Conservation (phyloP, 2,797 vertebrate species). For the Poeciliopsis turneri region DNA sequence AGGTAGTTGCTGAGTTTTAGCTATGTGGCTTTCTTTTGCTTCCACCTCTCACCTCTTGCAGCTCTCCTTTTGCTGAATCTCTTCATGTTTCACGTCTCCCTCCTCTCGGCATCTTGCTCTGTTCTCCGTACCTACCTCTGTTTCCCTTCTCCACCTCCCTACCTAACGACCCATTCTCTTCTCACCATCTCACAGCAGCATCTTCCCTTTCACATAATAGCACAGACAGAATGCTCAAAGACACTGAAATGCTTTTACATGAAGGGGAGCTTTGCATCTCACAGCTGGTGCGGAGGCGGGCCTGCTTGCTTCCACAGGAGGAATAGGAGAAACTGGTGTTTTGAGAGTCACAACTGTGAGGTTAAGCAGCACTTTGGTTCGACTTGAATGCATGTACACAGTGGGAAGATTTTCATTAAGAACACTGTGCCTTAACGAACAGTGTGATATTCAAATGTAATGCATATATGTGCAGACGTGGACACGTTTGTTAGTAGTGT, state of each 20-base stretch:
- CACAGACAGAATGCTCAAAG: slow-evolving; percentile 61
- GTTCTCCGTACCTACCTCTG: slow-evolving; percentile 22
- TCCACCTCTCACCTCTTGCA: slow-evolving; percentile 10
- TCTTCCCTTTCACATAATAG: slow-evolving; percentile 46
- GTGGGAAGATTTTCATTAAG: slow-evolving; percentile 35
- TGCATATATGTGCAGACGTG: neutral
- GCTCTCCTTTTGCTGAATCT: slow-evolving; percentile 19
- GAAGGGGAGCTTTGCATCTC: slow-evolving; percentile 71
- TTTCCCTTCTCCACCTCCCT: slow-evolving; percentile 1
- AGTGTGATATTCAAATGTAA: neutral
- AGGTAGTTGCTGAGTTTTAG: slow-evolving; percentile 37
- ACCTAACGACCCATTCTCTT: slow-evolving; percentile 41
- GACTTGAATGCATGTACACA: slow-evolving; percentile 47
- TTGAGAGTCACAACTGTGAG: slow-evolving; percentile 62
- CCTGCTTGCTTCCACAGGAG: slow-evolving; percentile 44
- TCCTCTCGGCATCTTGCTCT: slow-evolving; percentile 33
- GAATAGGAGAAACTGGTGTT: slow-evolving; percentile 52
- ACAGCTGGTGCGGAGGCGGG: slow-evolving; percentile 74
- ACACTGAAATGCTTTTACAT: slow-evolving; percentile 79
- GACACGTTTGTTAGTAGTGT: neutral
- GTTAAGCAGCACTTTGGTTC: slow-evolving; percentile 70
- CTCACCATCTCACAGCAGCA: slow-evolving; percentile 33
- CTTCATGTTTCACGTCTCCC: slow-evolving; percentile 42
- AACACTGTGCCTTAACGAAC: slow-evolving; percentile 36
- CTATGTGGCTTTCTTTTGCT: slow-evolving; percentile 14